Evolutionary conservation across 37 sponge, comb jelly and placozoan genomes (phyloP), one percentile per base, ranked within the genome.

Genomic region (Hormiphora californensis): DNA sequence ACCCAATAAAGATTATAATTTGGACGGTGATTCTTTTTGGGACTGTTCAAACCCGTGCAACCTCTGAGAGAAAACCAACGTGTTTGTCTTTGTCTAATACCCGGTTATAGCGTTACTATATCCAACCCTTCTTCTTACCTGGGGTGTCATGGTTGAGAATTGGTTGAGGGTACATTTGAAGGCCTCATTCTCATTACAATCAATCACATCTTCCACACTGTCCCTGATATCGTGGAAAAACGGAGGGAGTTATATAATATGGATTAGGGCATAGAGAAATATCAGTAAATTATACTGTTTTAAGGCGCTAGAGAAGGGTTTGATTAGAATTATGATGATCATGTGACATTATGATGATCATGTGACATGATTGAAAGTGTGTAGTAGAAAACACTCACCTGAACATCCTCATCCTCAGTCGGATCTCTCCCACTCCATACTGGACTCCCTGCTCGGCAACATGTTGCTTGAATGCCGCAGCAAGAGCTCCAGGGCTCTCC

Each of bases 391-490:
- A 67, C 19, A 40, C 41, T 5, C 43, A 73, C 81, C 81, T 73
- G 81, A 73, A 73, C 3, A 73, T n/a, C 43, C 81, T 73, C 4
- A 73, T 25, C 35, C 81, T 73, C 27, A 73, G 43, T 22, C 43
- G 40, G 28, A 73, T 41, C 81, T 73, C 44, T 1, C 2, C 8
- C n/a, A 19, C 27, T 3, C 17, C 8, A 28, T 73, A 73, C 39
- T 27, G 2, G n/a, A 43, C 43, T 1, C 81, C 81, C 36, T 73
- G 43, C 3, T 33, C 41, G 21, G 1, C 23, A 0, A 73, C 36
- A 40, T 32, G 35, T 2, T 40, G 46, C 23, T 73, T 39, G 46
- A 73, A 73, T 46, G 17, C 1, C 27, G 4, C 25, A 36, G 81
- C 81, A 1, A 73, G 81, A n/a, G 21, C 35, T 22, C 17, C 35